A percentile compares a stretch with the other conserved stretches of the same genome.
Evolutionary conservation across 1,140 invertebrate species (phyloP).

Genomic region (Geopemphigus sp.): DNA sequence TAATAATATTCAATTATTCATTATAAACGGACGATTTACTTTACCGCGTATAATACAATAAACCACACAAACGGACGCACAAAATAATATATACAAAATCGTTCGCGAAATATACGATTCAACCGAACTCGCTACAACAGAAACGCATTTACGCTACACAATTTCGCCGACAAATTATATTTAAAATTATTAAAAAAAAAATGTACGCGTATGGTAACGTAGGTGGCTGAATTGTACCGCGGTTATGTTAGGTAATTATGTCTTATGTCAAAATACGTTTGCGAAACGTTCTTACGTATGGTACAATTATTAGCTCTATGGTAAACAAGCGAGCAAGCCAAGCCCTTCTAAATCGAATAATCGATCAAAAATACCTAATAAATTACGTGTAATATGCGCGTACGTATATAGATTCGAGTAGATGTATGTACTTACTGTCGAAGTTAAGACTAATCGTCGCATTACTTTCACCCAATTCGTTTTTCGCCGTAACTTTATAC

Average conservation of each 20-base stretch:
- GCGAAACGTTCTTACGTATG: background rate
- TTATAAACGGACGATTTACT: background rate
- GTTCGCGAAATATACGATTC: background rate
- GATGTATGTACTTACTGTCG: constrained; percentile 79
- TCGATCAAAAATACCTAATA: constrained; percentile 29
- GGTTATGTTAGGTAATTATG: background rate
- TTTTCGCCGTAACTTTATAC: constrained; percentile 94
- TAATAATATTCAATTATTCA: background rate
- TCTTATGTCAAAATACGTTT: background rate
- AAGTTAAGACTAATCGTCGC: constrained; percentile 95
- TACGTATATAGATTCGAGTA: constrained; percentile 11
- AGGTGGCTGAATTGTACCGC: too few species aligned
- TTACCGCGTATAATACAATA: background rate
- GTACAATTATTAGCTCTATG: constrained; percentile 38
- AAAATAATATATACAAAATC: constrained; percentile 19
- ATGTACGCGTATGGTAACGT: too few species aligned
- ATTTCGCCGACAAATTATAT: background rate
- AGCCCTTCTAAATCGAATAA: constrained; percentile 25
- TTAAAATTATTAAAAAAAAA: too few species aligned
- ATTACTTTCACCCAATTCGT: constrained; percentile 93
- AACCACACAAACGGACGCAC: constrained; percentile 21
- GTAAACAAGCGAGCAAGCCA: constrained; percentile 31
- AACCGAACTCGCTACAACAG: background rate
- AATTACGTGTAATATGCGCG: background rate
- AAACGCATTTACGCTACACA: constrained; percentile 15